Evolutionary conservation across 2,797 vertebrate genomes (phyloP), one percentile per base, ranked within the genome.

Genomic region (Hybognathus amarus): DNA sequence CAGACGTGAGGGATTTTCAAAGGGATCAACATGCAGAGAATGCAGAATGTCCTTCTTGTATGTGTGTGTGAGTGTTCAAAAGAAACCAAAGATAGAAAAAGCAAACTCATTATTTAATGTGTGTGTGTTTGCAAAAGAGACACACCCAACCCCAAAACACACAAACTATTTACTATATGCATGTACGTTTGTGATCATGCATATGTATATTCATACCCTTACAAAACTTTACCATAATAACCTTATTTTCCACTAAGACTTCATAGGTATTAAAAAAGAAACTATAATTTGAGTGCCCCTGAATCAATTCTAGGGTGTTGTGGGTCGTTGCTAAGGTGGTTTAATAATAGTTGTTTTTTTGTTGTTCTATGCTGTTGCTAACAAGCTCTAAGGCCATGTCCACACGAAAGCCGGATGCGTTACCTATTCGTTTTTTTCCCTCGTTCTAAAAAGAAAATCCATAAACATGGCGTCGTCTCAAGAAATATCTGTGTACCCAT

Each of bases 71-170:
- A 56, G 2, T 13, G 27, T 75, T 63, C 74, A 73, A 87, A 59
- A 79, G 80, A 84, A 79, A 83, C 61, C 67, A 80, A 27, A 40
- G 76, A 45, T 80, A 71, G 86, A 77, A 64, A 83, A 84, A 59
- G 10, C 18, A 69, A 17, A 5, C 66, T 70, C 11, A 70, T 24
- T 69, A n/a, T n/a, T 59, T 59, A 70, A 24, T 45, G 87, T 83
- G 54, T 0, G 71, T 82, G 54, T 0, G 71, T 78, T 70, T 79
- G 68, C 88, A 24, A n/a, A 33, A 61, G 75, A 77, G 56, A 59
- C 13, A 76, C 36, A 61, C 36, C 15, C 54, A 40, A 61, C 10
- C n/a, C 2, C 20, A 54, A 38, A 67, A 67, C 18, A 22, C 64
- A 38, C 64, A 0, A 17, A 38, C 18, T 22, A 38, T 33, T 3